A percentile compares a stretch with the other conserved stretches of the same genome.
Conservation (phyloP, 2,888 invertebrate species). For the Protonemura montana region DNA sequence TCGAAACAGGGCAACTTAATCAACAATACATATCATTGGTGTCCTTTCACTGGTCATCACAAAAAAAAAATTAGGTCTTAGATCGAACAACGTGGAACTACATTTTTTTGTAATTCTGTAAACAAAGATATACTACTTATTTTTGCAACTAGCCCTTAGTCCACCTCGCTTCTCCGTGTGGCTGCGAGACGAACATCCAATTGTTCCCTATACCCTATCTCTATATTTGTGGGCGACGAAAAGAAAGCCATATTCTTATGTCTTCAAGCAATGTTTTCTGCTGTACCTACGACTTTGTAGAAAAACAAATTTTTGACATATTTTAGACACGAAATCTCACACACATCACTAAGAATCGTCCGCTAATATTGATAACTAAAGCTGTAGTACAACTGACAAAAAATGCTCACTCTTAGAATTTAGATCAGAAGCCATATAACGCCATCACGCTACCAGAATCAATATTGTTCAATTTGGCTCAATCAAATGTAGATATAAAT, state of each 20-base stretch:
- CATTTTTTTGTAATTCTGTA: neutral
- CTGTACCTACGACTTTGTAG: neutral
- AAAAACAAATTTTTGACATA: neutral
- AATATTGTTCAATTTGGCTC: neutral
- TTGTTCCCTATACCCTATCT: neutral
- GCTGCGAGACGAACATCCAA: neutral
- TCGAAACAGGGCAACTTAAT: neutral
- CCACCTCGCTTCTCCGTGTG: neutral
- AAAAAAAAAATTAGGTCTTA: neutral
- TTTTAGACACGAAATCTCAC: neutral
- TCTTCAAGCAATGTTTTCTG: neutral
- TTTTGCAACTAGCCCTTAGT: neutral
- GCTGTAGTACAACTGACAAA: constrained; percentile 2
- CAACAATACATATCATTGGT: neutral
- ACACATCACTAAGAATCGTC: neutral
- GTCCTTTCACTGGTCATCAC: neutral
- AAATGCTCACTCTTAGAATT: neutral
- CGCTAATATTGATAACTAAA: neutral
- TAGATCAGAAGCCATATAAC: neutral
- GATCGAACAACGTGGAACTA: neutral
- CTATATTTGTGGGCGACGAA: neutral
- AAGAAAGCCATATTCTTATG: neutral
- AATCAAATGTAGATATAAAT: neutral
- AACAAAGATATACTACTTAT: neutral
- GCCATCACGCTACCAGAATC: constrained; percentile 1